These are phyloP conservation scores for Gymnoscopelus braueri DNA, from an alignment of 2,797 vertebrate genomes.

Conservation along the genomic window DNA sequence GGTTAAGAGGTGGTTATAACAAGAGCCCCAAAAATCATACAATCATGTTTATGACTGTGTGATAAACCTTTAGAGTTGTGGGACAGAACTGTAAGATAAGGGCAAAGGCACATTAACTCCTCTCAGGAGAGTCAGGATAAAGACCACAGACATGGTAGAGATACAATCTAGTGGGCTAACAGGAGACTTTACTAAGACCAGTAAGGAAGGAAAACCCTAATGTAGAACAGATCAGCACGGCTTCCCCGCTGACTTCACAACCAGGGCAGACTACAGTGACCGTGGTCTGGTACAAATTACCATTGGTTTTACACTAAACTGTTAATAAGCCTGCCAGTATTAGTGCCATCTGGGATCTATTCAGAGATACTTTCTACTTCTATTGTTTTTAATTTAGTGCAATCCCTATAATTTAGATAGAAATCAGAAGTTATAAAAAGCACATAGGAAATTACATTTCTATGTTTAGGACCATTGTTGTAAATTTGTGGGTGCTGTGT, in stretches of 20 bases:
- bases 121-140: constrained; percentile 17
- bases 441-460: no score
- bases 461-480: no score
- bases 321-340: constrained; percentile 44
- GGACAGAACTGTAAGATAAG: constrained; percentile 15
- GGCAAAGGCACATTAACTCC: not conserved
- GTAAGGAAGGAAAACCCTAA: constrained; percentile 30
- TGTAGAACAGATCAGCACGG: not conserved
- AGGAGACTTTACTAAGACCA: constrained; percentile 37
- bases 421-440: no score
- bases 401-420: constrained; percentile 6
- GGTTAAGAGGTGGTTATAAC: not conserved
- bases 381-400: constrained; percentile 16
- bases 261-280: constrained; percentile 8
- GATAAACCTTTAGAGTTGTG: constrained; percentile 16
- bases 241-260: constrained; percentile 1
- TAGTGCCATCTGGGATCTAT: constrained; percentile 24
- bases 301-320: constrained; percentile 18
- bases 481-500: no score
- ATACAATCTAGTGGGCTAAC: constrained; percentile 45
- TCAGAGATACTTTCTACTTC: constrained; percentile 23
- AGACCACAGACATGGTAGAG: constrained; percentile 29
- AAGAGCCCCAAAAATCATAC: not conserved
- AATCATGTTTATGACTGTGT: constrained; percentile 9
- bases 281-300: constrained; percentile 61